Evolutionary conservation across 2,888 invertebrate species (phyloP).

Genomic region (Eupithecia subumbrata): DNA sequence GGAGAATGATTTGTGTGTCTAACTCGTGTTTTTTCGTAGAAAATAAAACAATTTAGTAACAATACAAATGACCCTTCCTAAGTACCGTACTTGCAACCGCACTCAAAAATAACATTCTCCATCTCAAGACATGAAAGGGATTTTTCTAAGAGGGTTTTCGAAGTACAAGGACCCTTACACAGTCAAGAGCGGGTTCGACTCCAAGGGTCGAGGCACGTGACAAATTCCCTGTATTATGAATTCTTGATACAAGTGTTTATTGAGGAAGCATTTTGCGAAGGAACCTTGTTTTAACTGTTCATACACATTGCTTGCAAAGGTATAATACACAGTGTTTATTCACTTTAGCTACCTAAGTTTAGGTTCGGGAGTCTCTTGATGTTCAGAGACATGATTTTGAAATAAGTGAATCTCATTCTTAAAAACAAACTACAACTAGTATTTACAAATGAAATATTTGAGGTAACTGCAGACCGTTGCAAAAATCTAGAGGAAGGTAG

Average conservation of each 20-base stretch:
- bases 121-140: conserved; percentile 38
- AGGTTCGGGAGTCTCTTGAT: too few species aligned
- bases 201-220: conserved; percentile 41
- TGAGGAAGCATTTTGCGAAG: conserved; percentile 23
- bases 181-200: conserved; percentile 62
- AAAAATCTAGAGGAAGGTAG: too few species aligned
- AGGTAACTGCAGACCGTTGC: too few species aligned
- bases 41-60: not conserved
- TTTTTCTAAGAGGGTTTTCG: conserved; percentile 44
- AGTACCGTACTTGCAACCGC: conserved; percentile 13
- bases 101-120: conserved; percentile 36
- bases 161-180: conserved; percentile 50
- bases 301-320: not conserved
- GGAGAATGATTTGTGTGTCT: not conserved
- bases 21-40: not conserved
- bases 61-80: conserved; percentile 12
- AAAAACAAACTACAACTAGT: too few species aligned
- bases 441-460: too few species aligned
- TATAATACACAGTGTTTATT: not conserved
- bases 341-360: too few species aligned
- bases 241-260: conserved; percentile 48
- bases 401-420: too few species aligned
- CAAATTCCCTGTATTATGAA: conserved; percentile 47
- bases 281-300: conserved; percentile 5
- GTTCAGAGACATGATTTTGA: too few species aligned